phyloP scores from a whole-genome alignment of 2,113 vertebrate genomes.

The Myotis yumanensis region DNA sequence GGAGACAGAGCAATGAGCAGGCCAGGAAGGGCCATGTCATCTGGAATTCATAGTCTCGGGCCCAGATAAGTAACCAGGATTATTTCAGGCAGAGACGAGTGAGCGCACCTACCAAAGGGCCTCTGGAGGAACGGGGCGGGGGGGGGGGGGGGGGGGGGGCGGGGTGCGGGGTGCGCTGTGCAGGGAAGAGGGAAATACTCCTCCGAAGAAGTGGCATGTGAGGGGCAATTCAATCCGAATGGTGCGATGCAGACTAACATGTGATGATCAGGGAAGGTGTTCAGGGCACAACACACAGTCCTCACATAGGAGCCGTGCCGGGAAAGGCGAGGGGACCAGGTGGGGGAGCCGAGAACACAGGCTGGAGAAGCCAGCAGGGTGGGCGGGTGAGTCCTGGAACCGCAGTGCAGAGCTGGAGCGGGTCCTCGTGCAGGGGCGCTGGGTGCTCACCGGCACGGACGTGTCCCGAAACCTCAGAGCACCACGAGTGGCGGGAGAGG shows the following conservation, averaged over 20 bases:
- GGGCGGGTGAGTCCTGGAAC: background rate
- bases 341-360: rapidly evolving
- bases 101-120: background rate
- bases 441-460: too few species aligned
- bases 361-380: background rate
- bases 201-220: background rate
- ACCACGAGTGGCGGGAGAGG: background rate
- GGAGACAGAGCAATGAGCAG: background rate
- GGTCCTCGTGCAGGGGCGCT: rapidly evolving
- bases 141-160: rapidly evolving
- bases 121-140: background rate
- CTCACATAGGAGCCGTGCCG: background rate
- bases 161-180: too few species aligned
- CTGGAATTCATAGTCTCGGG: background rate
- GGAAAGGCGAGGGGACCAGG: background rate
- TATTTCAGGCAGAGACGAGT: background rate
- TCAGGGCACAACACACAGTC: background rate
- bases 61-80: too few species aligned
- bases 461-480: background rate
- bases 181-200: too few species aligned
- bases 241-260: background rate
- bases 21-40: background rate
- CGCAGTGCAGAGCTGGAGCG: rapidly evolving
- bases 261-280: too few species aligned
- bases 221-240: background rate